phyloP scores from a whole-genome alignment of 30 jellyfish, hydroid and myxozoan genomes.

The Morbakka virulenta region DNA sequence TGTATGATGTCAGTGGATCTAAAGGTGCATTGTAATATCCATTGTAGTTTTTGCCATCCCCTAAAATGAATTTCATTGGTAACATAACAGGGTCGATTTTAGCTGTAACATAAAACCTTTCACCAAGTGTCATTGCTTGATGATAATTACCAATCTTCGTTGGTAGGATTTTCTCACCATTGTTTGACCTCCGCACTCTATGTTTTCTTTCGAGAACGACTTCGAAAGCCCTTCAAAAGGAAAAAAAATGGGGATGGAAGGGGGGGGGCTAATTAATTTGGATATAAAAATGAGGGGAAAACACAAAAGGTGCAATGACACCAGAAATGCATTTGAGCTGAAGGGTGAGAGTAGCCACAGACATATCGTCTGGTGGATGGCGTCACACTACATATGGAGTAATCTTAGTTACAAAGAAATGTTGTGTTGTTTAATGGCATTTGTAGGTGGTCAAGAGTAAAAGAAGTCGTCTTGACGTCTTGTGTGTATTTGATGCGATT shows the following conservation, averaged over 20 bases:
- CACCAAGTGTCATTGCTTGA: conserved; percentile 45
- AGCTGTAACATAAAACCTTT: conserved; percentile 66
- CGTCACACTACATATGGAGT: too few species aligned
- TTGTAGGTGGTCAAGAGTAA: too few species aligned
- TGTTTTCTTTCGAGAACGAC: conserved; percentile 50
- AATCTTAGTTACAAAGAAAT: too few species aligned
- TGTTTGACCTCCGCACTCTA: conserved; percentile 24
- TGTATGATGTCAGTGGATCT: conserved; percentile 51
- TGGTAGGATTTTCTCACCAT: conserved; percentile 25
- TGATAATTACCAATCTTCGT: conserved; percentile 11
- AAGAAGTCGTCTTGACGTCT: too few species aligned
- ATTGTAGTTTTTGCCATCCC: conserved; percentile 60
- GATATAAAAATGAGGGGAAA: neutral
- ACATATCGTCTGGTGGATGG: too few species aligned
- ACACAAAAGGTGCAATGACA: too few species aligned
- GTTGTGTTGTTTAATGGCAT: too few species aligned
- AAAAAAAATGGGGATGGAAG: neutral
- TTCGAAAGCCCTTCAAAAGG: conserved; percentile 52
- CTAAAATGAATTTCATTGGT: conserved; percentile 54
- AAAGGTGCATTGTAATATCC: conserved; percentile 75
- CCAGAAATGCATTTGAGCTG: too few species aligned
- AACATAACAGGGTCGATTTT: conserved; percentile 32
- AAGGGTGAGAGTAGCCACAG: too few species aligned
- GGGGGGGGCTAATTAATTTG: neutral
- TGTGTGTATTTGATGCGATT: too few species aligned